Percentiles rank a stretch among this genome's conserved stretches.
Evolutionary conservation across 2,888 invertebrate genomes (phyloP).

Genomic region (Abscondita cerata): DNA sequence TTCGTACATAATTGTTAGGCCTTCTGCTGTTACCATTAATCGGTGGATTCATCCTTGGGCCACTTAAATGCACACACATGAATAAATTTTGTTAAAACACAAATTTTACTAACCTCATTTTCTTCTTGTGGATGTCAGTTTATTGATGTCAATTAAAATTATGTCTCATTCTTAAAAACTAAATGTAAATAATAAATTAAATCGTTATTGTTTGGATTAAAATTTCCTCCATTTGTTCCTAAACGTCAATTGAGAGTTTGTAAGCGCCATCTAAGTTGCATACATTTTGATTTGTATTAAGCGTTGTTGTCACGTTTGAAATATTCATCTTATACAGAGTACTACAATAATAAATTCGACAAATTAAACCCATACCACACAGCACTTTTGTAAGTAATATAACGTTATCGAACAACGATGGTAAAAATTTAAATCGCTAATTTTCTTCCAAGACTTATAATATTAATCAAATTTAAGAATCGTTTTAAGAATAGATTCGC

Average conservation of each 20-base stretch:
- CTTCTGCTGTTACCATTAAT: constrained; percentile 54
- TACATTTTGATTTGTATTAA: too few relatives aligned
- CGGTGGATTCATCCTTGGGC: constrained; percentile 55
- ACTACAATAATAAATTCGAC: too few relatives aligned
- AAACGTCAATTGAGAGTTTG: not conserved
- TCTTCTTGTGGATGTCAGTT: not conserved
- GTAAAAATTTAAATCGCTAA: too few relatives aligned
- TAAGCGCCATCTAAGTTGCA: constrained; percentile 7
- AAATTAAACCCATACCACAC: too few relatives aligned
- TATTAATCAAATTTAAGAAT: too few relatives aligned
- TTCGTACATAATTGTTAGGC: constrained; percentile 49
- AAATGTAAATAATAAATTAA: constrained; percentile 10
- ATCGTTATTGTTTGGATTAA: constrained; percentile 3
- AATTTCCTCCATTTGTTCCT: constrained; percentile 3
- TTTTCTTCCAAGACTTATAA: too few relatives aligned
- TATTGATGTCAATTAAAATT: not conserved
- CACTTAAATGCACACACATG: constrained; percentile 43
- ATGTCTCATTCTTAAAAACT: not conserved
- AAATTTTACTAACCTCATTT: constrained; percentile 6
- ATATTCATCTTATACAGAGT: too few relatives aligned
- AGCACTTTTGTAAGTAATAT: too few relatives aligned
- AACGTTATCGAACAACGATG: too few relatives aligned
- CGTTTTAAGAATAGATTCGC: too few relatives aligned
- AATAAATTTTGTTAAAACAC: not conserved
- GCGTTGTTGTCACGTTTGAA: too few relatives aligned